A percentile compares a stretch with the other conserved stretches of the same genome.
Evolutionary conservation across 2,888 invertebrate species (phyloP).

Genomic region (Hyposoter dolosus): DNA sequence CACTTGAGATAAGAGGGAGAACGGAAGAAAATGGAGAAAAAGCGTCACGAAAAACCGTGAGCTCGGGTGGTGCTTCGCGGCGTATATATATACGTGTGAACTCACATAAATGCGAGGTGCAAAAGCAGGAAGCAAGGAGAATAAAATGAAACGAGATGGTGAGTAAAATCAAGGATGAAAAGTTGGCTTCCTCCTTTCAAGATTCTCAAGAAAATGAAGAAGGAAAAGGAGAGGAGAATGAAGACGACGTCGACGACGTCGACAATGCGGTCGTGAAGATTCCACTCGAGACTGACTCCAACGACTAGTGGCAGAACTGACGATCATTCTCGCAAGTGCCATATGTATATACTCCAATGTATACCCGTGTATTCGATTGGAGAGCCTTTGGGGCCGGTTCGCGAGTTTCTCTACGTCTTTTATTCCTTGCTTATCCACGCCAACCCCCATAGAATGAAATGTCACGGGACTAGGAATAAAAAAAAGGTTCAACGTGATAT

Average conservation of each 20-base stretch:
- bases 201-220: slow-evolving; percentile 10
- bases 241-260: neutral
- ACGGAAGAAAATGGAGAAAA: neutral
- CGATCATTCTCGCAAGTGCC: slow-evolving; percentile 23
- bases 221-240: neutral
- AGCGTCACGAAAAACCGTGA: neutral
- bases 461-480: slow-evolving; percentile 46
- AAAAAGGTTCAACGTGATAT: slow-evolving; percentile 7
- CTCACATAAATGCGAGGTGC: neutral
- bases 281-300: slow-evolving; percentile 55
- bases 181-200: slow-evolving; percentile 19
- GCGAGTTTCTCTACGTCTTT: slow-evolving; percentile 43
- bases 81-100: slow-evolving; percentile 6
- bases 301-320: slow-evolving; percentile 39
- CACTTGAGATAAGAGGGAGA: neutral
- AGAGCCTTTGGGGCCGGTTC: slow-evolving; percentile 42
- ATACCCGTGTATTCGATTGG: slow-evolving; percentile 20
- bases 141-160: slow-evolving; percentile 24
- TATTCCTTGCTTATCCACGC: slow-evolving; percentile 24
- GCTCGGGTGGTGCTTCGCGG: neutral
- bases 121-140: slow-evolving; percentile 24
- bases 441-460: slow-evolving; percentile 52
- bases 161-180: slow-evolving; percentile 44
- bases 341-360: neutral
- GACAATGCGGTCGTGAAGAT: slow-evolving; percentile 36